phyloP scores from a whole-genome alignment of 2,113 vertebrate genomes.

The Oryzias curvinotus region DNA sequence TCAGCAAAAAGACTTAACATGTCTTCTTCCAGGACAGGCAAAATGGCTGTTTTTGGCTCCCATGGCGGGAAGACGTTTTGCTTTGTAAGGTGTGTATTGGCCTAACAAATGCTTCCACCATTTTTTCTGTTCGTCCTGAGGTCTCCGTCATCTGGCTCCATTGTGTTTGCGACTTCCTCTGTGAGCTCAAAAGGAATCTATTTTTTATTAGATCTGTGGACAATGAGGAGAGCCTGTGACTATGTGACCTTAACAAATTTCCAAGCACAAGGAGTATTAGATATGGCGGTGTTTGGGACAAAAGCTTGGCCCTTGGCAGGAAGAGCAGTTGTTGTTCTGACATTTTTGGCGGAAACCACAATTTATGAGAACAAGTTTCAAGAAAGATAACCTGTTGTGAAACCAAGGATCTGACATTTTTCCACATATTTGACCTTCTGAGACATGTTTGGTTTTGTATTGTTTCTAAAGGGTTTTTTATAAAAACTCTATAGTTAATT shows the following conservation, averaged over 20 bases:
- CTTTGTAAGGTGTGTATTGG: conserved; percentile 41
- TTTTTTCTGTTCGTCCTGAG: conserved; percentile 52
- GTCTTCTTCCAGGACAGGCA: conserved; percentile 32
- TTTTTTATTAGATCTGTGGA: conserved; percentile 28
- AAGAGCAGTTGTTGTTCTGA: conserved; percentile 71
- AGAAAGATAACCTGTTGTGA: conserved; percentile 50
- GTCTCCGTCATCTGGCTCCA: conserved; percentile 49
- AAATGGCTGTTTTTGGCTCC: conserved; percentile 26
- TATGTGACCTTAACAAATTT: conserved; percentile 57
- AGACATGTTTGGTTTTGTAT: conserved; percentile 11
- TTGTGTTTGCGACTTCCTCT: conserved; percentile 53
- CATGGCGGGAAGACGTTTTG: conserved; percentile 57
- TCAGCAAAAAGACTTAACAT: conserved; percentile 40
- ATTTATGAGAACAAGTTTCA: conserved; percentile 55
- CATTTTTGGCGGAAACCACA: conserved; percentile 64
- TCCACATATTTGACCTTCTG: conserved; percentile 22
- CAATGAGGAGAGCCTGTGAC: conserved; percentile 10
- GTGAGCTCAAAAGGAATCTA: conserved; percentile 45
- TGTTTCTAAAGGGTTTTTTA: neutral
- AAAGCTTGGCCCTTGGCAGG: conserved; percentile 52
- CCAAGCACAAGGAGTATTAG: conserved; percentile 37
- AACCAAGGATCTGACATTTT: conserved; percentile 33
- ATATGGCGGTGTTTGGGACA: conserved; percentile 20
- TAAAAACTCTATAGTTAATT: no score
- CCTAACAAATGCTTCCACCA: conserved; percentile 40